Conservation (phyloP, 2,797 vertebrate genomes). For the Rhinatrema bivittatum region DNA sequence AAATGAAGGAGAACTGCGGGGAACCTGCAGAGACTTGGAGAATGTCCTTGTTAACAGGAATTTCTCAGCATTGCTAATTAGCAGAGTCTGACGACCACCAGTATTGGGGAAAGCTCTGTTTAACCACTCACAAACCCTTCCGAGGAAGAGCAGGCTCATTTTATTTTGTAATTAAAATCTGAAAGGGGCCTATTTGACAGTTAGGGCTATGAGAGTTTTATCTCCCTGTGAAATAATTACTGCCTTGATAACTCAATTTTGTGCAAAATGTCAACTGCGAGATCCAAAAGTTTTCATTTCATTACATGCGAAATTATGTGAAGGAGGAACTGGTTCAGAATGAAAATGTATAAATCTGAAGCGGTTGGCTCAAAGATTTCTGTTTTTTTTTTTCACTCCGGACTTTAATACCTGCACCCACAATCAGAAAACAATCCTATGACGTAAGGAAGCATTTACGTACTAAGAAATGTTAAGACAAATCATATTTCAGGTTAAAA, state of each 20-base stretch:
- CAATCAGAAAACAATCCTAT: no score
- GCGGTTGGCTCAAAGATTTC: no score
- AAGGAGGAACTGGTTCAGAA: slow-evolving; percentile 25
- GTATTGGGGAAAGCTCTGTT: slow-evolving; percentile 73
- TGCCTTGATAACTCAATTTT: slow-evolving; percentile 73
- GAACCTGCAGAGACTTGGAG: slow-evolving; percentile 80
- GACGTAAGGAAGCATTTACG: no score
- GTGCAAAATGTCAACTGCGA: slow-evolving; percentile 59
- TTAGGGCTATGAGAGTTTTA: slow-evolving; percentile 68
- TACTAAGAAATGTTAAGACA: no score
- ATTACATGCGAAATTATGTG: slow-evolving; percentile 34
- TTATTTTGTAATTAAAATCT: slow-evolving; percentile 74
- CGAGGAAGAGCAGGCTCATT: slow-evolving; percentile 68
- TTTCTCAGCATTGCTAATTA: slow-evolving; percentile 93
- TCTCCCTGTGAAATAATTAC: slow-evolving; percentile 72
- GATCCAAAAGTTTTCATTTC: slow-evolving; percentile 61
- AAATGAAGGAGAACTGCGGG: slow-evolving; percentile 92
- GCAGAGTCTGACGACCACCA: slow-evolving; percentile 82
- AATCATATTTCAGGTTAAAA: no score
- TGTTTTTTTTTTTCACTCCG: no score
- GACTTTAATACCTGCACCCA: no score
- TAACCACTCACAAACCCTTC: slow-evolving; percentile 71
- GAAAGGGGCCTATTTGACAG: slow-evolving; percentile 67
- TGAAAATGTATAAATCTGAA: slow-evolving; percentile 15
- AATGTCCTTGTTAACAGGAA: slow-evolving; percentile 85